A percentile compares a stretch with the other conserved stretches of the same genome.
phyloP scores from a whole-genome alignment of 2,113 vertebrate species.

The Alces alces region DNA sequence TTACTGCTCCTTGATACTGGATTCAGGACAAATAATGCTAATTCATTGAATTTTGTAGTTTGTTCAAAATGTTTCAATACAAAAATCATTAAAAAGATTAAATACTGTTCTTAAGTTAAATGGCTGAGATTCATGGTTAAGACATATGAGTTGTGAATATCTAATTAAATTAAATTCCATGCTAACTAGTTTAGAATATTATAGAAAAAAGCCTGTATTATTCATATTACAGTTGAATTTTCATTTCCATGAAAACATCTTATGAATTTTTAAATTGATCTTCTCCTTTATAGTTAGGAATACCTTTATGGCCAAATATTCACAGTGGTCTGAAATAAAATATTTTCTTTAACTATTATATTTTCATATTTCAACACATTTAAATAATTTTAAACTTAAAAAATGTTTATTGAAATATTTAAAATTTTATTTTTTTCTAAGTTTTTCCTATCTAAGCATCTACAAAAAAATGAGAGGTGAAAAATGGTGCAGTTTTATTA shows the following conservation, averaged over 20 bases:
- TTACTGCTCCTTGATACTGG: background rate
- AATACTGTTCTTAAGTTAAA: background rate
- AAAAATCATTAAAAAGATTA: slow-evolving; percentile 43
- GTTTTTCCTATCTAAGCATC: slow-evolving; percentile 45
- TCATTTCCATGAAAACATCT: background rate
- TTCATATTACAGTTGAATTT: background rate
- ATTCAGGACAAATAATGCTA: background rate
- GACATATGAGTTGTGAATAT: background rate
- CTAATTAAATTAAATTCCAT: slow-evolving; percentile 21
- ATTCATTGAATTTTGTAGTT: slow-evolving; percentile 1
- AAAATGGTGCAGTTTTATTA: slow-evolving; percentile 27
- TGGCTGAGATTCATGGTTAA: background rate
- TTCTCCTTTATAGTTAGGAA: background rate
- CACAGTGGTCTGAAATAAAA: background rate
- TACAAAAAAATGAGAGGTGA: slow-evolving; percentile 33
- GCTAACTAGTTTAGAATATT: background rate
- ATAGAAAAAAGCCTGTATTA: background rate
- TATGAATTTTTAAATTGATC: background rate
- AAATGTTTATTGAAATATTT: slow-evolving; percentile 9
- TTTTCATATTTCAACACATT: background rate
- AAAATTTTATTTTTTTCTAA: slow-evolving; percentile 26
- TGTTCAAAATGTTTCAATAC: background rate
- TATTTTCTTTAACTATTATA: background rate
- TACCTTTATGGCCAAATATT: background rate
- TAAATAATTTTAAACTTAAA: background rate